Base-by-base conservation (phyloP, 2,888 invertebrate genomes). In the Drosophila parthenogenetica region DNA sequence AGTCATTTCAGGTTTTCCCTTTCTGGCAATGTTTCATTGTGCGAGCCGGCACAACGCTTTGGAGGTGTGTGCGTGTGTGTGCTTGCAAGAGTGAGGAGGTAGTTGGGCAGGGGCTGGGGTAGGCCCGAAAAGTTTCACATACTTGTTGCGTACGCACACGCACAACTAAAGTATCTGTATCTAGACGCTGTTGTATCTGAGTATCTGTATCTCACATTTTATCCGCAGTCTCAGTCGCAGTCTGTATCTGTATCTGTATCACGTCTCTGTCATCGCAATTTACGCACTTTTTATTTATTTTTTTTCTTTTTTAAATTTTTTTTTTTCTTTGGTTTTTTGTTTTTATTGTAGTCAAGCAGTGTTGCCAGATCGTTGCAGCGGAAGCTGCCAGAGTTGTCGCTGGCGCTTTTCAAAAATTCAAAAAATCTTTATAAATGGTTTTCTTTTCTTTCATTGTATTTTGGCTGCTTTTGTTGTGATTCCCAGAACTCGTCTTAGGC, bases 1-100 rank as follows among this genome's bases (percentile, higher is more conserved):
- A 81, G 65, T 58, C 72, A 85, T 78, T 85, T 85, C 84, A 84
- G 86, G 84, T 84, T 84, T 84, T 88, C 88, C 88, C 88, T 88
- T 88, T 85, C 84, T 79, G 87, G 83, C 78, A 86, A 83, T 67
- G 59, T 61, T 53, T 64, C 74, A 73, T 69, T 73, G 73, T 75
- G 66, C 68, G 64, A 62, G 60, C 62, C 63, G 37, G 68, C 68
- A 58, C 54, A 68, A 58, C 43, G 57, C 40, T 57, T 62, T 77
- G 57, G 55, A 66, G 62, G 60, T 74, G 54, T 72, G 58, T 55
- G 70, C 48, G 29, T 42, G 14, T 16, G 5, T 51, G 35, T 29
- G 22, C 7, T 17, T 40, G 19, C 10, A 29, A 29, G 45, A 40
- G 46, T 19, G 40, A 32, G 14, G n/a, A 22, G 17, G 22, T 25